Evolutionary conservation across 1,140 invertebrate genomes (phyloP).

Genomic region (Drosophila jambulina): DNA sequence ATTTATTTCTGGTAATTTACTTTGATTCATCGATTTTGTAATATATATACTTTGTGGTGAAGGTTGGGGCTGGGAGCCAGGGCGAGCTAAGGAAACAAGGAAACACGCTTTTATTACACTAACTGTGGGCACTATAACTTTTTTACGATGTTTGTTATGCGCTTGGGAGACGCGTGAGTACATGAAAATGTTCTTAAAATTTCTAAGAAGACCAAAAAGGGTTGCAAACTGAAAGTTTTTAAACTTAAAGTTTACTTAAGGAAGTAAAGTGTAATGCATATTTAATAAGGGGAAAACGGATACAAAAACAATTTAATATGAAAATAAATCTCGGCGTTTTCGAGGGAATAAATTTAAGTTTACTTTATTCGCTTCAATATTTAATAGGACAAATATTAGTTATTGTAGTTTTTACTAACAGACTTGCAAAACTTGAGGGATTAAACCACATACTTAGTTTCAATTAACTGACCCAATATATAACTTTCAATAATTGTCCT

Average conservation of each 20-base stretch:
- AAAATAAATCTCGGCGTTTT: not conserved
- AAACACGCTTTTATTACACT: slow-evolving; percentile 64
- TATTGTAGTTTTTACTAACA: not conserved
- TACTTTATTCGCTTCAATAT: not conserved
- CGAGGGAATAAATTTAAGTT: not conserved
- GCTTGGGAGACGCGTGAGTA: slow-evolving; percentile 26
- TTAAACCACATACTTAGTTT: too few relatives aligned
- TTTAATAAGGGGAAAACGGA: not conserved
- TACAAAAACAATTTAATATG: too few relatives aligned
- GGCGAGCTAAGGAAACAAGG: slow-evolving; percentile 33
- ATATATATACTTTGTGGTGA: slow-evolving; percentile 50
- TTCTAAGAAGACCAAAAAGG: slow-evolving; percentile 1
- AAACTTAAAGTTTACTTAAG: not conserved
- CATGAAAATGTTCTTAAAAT: slow-evolving; percentile 34
- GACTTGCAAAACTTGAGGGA: too few relatives aligned
- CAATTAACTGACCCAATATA: not conserved
- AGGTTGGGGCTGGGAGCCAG: not conserved
- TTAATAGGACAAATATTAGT: not conserved
- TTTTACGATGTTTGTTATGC: slow-evolving; percentile 40
- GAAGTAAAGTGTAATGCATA: not conserved
- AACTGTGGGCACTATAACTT: slow-evolving; percentile 25
- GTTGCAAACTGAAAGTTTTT: slow-evolving; percentile 9
- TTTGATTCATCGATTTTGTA: slow-evolving; percentile 83
- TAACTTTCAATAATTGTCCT: not conserved
- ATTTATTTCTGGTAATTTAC: slow-evolving; percentile 84